phyloP scores from a whole-genome alignment of 1,140 invertebrate genomes.

The Limonius californicus region DNA sequence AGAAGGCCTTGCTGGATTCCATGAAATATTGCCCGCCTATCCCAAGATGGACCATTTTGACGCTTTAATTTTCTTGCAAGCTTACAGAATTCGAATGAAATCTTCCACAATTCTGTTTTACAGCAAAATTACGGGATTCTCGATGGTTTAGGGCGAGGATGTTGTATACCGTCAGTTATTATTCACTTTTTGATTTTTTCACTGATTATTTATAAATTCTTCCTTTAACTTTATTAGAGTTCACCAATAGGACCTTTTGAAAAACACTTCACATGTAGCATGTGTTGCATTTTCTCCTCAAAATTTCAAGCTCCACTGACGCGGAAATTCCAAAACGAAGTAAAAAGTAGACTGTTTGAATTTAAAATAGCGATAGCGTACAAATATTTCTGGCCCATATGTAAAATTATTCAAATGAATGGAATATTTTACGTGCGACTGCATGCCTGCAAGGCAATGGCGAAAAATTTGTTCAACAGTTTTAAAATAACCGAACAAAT shows the following conservation, averaged over 20 bases:
- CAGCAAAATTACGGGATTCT: not conserved
- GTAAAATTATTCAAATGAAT: not conserved
- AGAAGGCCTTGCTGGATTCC: conserved; percentile 31
- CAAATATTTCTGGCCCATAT: not conserved
- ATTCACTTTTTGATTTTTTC: not conserved
- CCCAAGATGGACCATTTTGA: conserved; percentile 39
- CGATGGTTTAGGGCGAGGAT: too few relatives aligned
- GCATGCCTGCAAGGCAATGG: too few relatives aligned
- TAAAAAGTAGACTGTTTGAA: not conserved
- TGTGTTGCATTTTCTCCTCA: too few relatives aligned
- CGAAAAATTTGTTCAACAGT: too few relatives aligned
- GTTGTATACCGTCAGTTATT: too few relatives aligned
- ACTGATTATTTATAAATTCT: not conserved
- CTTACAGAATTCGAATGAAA: not conserved
- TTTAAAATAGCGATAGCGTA: not conserved
- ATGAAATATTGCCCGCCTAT: conserved; percentile 38
- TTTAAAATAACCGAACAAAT: too few relatives aligned
- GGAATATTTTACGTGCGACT: not conserved
- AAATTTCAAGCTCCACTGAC: too few relatives aligned
- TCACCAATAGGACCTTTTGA: too few relatives aligned
- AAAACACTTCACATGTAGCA: too few relatives aligned
- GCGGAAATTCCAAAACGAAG: not conserved
- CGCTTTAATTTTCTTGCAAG: not conserved
- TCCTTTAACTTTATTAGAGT: not conserved
- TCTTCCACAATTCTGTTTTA: not conserved